Percentiles rank a stretch among this genome's conserved stretches.
These are phyloP conservation scores for Laticauda colubrina DNA, from an alignment of 2,113 vertebrate species.

Conservation along the genomic window DNA sequence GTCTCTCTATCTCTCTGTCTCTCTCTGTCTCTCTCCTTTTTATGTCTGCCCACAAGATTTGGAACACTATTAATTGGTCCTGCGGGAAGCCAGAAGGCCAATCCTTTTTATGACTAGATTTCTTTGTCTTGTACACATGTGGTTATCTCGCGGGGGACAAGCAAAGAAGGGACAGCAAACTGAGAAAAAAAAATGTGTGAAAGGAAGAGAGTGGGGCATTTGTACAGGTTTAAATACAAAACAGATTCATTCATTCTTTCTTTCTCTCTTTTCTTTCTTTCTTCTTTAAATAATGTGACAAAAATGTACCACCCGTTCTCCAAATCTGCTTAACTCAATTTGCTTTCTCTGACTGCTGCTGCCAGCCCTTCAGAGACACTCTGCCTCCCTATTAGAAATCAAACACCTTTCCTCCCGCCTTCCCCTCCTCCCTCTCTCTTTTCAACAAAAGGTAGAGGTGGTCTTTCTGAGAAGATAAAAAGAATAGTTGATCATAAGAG, in stretches of 20 bases:
- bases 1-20: no score
- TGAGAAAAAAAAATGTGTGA: not conserved
- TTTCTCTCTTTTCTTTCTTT: constrained; percentile 49
- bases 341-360: constrained; percentile 63
- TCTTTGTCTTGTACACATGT: constrained; percentile 87
- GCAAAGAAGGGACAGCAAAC: constrained; percentile 76
- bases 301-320: constrained; percentile 50
- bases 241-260: constrained; percentile 29
- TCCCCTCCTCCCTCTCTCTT: constrained; percentile 40
- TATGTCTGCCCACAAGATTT: constrained; percentile 89
- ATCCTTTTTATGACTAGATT: constrained; percentile 80
- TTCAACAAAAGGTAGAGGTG: constrained; percentile 70
- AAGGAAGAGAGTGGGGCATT: constrained; percentile 69
- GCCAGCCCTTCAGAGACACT: constrained; percentile 65
- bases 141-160: constrained; percentile 86
- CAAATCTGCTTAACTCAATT: constrained; percentile 65
- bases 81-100: constrained; percentile 85
- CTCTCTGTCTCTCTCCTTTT: constrained; percentile 72
- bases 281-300: constrained; percentile 64
- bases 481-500: constrained; percentile 87
- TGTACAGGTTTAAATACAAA: constrained; percentile 72
- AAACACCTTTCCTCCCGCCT: constrained; percentile 48
- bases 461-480: constrained; percentile 76
- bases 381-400: constrained; percentile 68
- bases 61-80: constrained; percentile 93